These are phyloP conservation scores for Leptobrachium ailaonicum DNA, from an alignment of 2,113 vertebrate species.

Conservation along the genomic window DNA sequence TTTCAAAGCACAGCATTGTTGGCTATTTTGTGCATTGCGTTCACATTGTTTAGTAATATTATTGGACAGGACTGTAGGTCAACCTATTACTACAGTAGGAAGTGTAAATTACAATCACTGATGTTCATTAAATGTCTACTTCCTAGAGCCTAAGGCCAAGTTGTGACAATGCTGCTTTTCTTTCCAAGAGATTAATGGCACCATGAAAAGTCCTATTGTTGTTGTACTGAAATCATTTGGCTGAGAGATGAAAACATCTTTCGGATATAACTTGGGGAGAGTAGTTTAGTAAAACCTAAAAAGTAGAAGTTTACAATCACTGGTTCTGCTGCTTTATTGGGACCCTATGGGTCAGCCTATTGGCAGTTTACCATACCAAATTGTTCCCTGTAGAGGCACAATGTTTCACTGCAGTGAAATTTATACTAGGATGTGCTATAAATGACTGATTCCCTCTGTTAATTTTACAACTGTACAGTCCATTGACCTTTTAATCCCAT, in stretches of 20 bases:
- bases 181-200: constrained; percentile 32
- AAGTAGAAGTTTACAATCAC: too few species aligned
- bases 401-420: too few species aligned
- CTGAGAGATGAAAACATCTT: constrained; percentile 16
- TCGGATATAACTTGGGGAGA: constrained; percentile 3
- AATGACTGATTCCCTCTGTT: too few species aligned
- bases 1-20: too few species aligned
- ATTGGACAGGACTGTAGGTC: constrained; percentile 5
- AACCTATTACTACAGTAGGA: not conserved
- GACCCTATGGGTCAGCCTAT: too few species aligned
- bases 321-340: too few species aligned
- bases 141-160: constrained; percentile 18
- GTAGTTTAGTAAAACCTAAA: not conserved
- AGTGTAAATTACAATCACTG: constrained; percentile 14
- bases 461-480: too few species aligned
- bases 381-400: too few species aligned
- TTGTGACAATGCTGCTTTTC: constrained; percentile 32
- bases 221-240: constrained; percentile 28
- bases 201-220: constrained; percentile 35
- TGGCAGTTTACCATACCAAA: too few species aligned
- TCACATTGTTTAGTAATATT: not conserved
- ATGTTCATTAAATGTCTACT: constrained; percentile 25
- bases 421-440: too few species aligned
- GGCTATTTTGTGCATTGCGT: too few species aligned
- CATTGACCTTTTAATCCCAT: too few species aligned